Evolutionary conservation across 1,140 invertebrate species (phyloP).

Genomic region (Campoletis sonorensis): DNA sequence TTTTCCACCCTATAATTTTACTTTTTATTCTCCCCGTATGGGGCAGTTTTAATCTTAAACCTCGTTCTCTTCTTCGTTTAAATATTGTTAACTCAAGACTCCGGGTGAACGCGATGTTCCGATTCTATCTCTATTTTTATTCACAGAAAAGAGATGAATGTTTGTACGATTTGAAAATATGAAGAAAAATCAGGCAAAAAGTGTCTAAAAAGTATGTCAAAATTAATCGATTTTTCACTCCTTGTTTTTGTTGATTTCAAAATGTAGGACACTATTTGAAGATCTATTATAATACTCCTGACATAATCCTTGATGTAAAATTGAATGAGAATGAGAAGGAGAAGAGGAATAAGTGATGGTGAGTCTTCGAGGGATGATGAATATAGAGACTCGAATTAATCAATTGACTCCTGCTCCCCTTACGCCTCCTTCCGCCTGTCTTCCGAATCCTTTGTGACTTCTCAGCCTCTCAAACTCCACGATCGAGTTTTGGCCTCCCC

Average conservation of each 20-base stretch:
- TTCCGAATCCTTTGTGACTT: conserved; percentile 34
- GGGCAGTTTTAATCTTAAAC: not conserved
- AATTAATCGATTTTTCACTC: too few relatives aligned
- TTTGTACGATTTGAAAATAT: too few relatives aligned
- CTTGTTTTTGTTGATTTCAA: not conserved
- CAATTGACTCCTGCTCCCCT: conserved; percentile 43
- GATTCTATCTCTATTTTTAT: too few relatives aligned
- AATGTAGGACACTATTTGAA: not conserved
- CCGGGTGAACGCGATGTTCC: conserved; percentile 62
- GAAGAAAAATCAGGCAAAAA: conserved; percentile 60
- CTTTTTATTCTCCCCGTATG: not conserved
- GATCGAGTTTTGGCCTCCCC: not conserved
- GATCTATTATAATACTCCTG: not conserved
- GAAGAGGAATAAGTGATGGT: conserved; percentile 24
- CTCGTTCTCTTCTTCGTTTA: conserved; percentile 41
- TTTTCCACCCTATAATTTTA: not conserved
- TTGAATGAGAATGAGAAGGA: not conserved
- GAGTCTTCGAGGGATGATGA: conserved; percentile 27
- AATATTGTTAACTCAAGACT: conserved; percentile 67
- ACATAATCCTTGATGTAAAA: not conserved
- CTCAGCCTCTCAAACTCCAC: not conserved
- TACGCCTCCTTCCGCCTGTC: not conserved
- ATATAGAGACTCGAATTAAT: conserved; percentile 47
- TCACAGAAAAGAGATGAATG: too few relatives aligned
- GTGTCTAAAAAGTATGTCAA: too few relatives aligned